Base-by-base conservation (phyloP, 1,140 invertebrate genomes). In the Apolygus lucorum region DNA sequence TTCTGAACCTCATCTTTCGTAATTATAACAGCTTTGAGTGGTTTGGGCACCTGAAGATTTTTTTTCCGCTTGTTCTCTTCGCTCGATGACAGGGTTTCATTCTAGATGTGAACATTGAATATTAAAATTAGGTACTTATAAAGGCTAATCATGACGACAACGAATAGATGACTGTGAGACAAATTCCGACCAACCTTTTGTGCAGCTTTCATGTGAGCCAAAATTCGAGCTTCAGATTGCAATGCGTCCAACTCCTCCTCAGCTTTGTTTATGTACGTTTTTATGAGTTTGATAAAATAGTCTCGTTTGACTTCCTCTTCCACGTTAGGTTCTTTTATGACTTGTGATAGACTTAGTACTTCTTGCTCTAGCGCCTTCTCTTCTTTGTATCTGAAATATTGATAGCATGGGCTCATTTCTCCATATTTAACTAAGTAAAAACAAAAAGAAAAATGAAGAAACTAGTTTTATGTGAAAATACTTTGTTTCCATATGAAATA, bases 1-100 rank as follows among this genome's bases (percentile, higher is more conserved):
- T 98, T 98, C 80, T 98, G 95, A 0, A 91, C 71, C 42, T 86
- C 86, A 80, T 95, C 89, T 75, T 88, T 87, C 0, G 96, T 96
- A 28, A 99, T 93, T 64, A 98, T 95, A 70, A 98, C 91, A 0
- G 96, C 93, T 78, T 89, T 87, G n/a, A 95, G 76, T 2, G 88
- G 86, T 70, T 73, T 75, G n/a, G 73, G 69, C 13, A 68, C 72
- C 27, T 69, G 63, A 72, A 62, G 68, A 63, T 74, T 74, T 34
- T 54, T 22, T 68, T 75, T 74, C 17, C 49, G 13, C 28, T 68
- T 63, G 22, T 67, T 59, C n/a, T 70, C 72, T 68, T 75, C 74
- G 14, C 54, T 66, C 1, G 52, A 68, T 1, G 52, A n/a, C 4
- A 22, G 52, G 22, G 62, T 59, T 52, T 72, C 69, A 17, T 72